Percentiles rank a stretch among this genome's conserved stretches.
phyloP scores from a whole-genome alignment of 2,888 invertebrate genomes.

The Orthosia cruda region DNA sequence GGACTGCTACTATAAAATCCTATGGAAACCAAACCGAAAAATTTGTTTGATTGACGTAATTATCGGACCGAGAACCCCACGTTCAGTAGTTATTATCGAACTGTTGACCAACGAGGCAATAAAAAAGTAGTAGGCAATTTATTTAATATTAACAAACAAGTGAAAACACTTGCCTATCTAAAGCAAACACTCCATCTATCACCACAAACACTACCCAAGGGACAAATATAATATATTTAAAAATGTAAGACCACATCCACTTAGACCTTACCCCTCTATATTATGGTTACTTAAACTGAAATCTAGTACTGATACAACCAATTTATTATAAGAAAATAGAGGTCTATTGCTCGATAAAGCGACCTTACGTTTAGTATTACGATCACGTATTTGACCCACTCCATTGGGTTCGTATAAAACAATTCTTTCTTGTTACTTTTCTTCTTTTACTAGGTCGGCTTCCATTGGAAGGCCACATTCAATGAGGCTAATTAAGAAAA shows the following conservation, averaged over 20 bases:
- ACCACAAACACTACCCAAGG: not conserved
- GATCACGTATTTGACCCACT: conserved; percentile 60
- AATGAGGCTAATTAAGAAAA: conserved; percentile 49
- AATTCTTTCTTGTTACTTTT: conserved; percentile 55
- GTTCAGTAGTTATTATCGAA: not conserved
- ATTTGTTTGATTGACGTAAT: fast-evolving
- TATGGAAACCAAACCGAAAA: too few relatives aligned
- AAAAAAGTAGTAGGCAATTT: not conserved
- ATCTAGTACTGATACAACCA: conserved; percentile 53
- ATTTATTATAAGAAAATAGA: conserved; percentile 61
- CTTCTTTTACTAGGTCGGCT: conserved; percentile 47
- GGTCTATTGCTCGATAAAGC: conserved; percentile 43
- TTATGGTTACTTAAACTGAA: conserved; percentile 36
- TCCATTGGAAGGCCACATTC: conserved; percentile 45
- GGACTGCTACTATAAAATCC: not conserved
- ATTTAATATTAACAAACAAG: not conserved
- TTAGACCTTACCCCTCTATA: conserved; percentile 6
- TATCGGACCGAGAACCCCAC: not conserved
- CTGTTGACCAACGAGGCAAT: too few relatives aligned
- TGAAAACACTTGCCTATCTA: conserved; percentile 1
- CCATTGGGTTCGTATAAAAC: conserved; percentile 59
- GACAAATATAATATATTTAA: conserved; percentile 24
- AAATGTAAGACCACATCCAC: conserved; percentile 30
- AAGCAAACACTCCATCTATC: conserved; percentile 8
- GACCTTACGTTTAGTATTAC: conserved; percentile 35